Percentiles rank a stretch among this genome's conserved stretches.
These are phyloP conservation scores for Anoplophora glabripennis DNA, from an alignment of 1,140 invertebrate species.

Conservation along the genomic window DNA sequence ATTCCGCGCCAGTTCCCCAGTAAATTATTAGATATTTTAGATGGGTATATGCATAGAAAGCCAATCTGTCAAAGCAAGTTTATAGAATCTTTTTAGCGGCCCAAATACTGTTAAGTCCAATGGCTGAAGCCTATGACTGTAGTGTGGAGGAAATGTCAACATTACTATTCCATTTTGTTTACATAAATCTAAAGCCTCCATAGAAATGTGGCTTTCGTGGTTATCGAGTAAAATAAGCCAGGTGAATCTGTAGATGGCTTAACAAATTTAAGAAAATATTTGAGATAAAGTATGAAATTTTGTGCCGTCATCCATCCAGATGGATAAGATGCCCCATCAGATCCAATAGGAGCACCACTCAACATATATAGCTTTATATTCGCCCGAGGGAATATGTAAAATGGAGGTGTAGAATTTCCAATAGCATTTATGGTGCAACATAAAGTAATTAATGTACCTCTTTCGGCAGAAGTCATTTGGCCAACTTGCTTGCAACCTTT, in stretches of 20 bases:
- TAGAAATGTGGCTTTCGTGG: neutral
- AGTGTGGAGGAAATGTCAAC: neutral
- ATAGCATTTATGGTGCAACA: slow-evolving; percentile 38
- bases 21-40: too few species aligned
- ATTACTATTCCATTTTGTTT: neutral
- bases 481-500: slow-evolving; percentile 50
- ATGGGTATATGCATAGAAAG: neutral
- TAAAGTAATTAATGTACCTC: slow-evolving; percentile 43
- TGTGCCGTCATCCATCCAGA: neutral
- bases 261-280: neutral
- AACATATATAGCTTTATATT: neutral
- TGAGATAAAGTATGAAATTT: neutral
- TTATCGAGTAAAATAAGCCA: neutral
- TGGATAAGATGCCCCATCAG: too few species aligned
- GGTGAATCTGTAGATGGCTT: neutral
- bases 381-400: slow-evolving; percentile 45
- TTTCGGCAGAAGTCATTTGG: slow-evolving; percentile 49
- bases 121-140: too few species aligned
- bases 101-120: neutral
- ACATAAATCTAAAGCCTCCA: neutral
- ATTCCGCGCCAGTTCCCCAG: too few species aligned
- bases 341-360: too few species aligned
- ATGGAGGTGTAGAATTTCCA: slow-evolving; percentile 42
- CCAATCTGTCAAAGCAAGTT: neutral
- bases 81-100: neutral